These are phyloP conservation scores for Martes flavigula DNA, from an alignment of 2,797 vertebrate genomes.

Conservation along the genomic window DNA sequence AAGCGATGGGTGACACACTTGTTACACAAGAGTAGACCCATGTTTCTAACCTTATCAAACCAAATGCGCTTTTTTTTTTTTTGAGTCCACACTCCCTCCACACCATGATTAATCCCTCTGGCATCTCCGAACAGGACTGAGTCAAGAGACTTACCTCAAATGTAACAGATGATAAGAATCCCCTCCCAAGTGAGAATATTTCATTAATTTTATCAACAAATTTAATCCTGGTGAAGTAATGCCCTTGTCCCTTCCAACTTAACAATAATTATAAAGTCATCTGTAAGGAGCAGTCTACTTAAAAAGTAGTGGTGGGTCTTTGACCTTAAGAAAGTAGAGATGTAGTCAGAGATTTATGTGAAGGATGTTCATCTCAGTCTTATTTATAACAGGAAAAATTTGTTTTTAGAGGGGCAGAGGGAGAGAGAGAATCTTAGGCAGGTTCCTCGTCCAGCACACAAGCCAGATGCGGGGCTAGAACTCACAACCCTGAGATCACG, in stretches of 20 bases:
- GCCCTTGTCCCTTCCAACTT: background rate
- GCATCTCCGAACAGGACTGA: constrained; percentile 46
- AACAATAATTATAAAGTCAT: constrained; percentile 37
- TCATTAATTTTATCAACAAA: constrained; percentile 48
- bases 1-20: constrained; percentile 16
- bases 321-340: constrained; percentile 26
- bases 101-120: background rate
- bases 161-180: constrained; percentile 28
- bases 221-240: constrained; percentile 18
- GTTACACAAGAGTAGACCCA: background rate
- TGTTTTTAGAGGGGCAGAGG: background rate
- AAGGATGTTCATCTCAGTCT: constrained; percentile 43
- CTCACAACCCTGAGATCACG: background rate
- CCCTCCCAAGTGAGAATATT: background rate
- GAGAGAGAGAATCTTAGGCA: background rate
- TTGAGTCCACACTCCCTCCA: background rate
- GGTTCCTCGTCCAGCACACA: background rate
- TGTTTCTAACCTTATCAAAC: constrained; percentile 43
- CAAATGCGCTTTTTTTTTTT: constrained; percentile 1
- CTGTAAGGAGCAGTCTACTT: background rate
- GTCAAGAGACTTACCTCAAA: constrained; percentile 32
- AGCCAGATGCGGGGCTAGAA: background rate
- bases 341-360: background rate
- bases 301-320: background rate
- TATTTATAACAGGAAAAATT: constrained; percentile 9